Conservation (phyloP, 1,140 invertebrate species). For the Ceratosolen fusciceps region DNA sequence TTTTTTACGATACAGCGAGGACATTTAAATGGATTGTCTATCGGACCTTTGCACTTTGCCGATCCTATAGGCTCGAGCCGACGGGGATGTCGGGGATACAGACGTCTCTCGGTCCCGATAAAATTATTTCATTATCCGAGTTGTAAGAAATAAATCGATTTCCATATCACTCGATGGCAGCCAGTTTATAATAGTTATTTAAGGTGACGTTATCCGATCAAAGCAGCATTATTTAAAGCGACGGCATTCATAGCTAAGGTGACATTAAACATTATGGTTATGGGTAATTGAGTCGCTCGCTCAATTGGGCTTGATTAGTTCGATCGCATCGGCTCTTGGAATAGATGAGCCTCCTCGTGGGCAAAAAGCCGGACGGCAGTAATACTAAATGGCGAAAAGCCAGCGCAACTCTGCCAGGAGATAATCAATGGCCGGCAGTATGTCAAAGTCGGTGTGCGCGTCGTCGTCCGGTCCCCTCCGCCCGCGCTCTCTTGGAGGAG, state of each 20-base stretch:
- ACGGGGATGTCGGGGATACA: not conserved
- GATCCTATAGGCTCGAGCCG: not conserved
- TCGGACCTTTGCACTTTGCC: not conserved
- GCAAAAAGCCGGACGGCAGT: too few relatives aligned
- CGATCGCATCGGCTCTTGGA: not conserved
- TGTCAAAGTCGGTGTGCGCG: constrained; percentile 5
- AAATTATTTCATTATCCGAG: not conserved
- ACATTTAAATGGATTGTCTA: not conserved
- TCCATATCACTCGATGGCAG: not conserved
- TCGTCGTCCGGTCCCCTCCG: not conserved
- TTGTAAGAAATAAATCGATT: not conserved
- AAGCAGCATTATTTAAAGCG: not conserved
- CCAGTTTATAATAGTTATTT: not conserved
- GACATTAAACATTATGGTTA: constrained; percentile 6
- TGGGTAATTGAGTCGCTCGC: not conserved
- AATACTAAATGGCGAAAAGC: not conserved
- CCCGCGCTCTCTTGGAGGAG: too few relatives aligned
- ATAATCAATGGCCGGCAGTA: not conserved
- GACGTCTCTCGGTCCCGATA: not conserved
- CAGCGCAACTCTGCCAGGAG: not conserved
- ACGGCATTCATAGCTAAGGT: not conserved
- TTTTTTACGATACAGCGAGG: too few relatives aligned
- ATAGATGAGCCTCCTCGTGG: not conserved
- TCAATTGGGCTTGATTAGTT: not conserved
- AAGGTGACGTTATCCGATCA: not conserved